Base-by-base conservation (phyloP, 2,113 vertebrate genomes). In the Coptodon rendalli region DNA sequence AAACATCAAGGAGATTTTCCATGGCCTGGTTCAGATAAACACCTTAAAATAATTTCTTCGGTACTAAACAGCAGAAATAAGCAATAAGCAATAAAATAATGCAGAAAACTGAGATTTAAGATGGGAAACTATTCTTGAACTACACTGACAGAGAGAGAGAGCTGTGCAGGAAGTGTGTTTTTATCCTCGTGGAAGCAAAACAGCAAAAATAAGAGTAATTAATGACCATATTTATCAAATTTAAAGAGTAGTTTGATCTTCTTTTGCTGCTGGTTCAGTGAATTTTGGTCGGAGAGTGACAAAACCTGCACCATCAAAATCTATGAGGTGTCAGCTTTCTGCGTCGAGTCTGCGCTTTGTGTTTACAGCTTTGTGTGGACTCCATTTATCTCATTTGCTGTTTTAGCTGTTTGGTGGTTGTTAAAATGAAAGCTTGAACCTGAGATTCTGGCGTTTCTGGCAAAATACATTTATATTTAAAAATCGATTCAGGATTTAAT, bases 341-440 rank as follows among this genome's bases (percentile, higher is more conserved):
- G 13, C 3, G 0, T 9, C 3, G 24, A 34, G 29, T 63, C 59
- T 63, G 59, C 29, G 0, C 29, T 63, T 34, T 63, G 9, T 63
- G 59, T 34, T 63, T 63, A 19, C 0, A 0, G 0, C 29, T 63
- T 19, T 63, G 29, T 63, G 59, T n/a, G n/a, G n/a, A n/a, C n/a
- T n/a, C n/a, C n/a, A n/a, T n/a, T n/a, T n/a, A n/a, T n/a, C n/a
- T n/a, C n/a, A n/a, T n/a, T n/a, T n/a, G n/a, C n/a, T n/a, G n/a
- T n/a, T n/a, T n/a, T n/a, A n/a, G n/a, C n/a, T n/a, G n/a, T n/a
- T n/a, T n/a, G n/a, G n/a, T n/a, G n/a, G n/a, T n/a, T n/a, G n/a
- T n/a, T n/a, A n/a, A n/a, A n/a, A n/a, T n/a, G n/a, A n/a, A n/a
- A n/a, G n/a, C n/a, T n/a, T n/a, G n/a, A n/a, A n/a, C n/a, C n/a